phyloP scores from a whole-genome alignment of 2,888 invertebrate genomes.

The Lithophane ornitopus region DNA sequence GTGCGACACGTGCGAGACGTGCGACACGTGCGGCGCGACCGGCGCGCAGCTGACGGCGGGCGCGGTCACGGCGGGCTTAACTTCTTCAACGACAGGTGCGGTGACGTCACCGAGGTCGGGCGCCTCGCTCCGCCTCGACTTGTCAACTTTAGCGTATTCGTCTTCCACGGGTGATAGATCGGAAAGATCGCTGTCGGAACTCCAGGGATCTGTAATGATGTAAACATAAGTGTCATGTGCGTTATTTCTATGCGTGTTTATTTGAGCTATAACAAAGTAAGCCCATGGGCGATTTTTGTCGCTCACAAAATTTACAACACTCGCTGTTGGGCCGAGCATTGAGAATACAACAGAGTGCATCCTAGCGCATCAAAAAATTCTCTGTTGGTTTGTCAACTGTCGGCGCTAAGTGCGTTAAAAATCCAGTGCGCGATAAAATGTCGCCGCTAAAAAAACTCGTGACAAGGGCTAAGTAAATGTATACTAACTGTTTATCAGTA shows the following conservation, averaged over 20 bases:
- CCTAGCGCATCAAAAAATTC: too few relatives aligned
- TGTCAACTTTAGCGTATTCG: conserved; percentile 88
- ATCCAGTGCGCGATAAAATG: too few relatives aligned
- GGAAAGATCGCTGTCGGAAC: conserved; percentile 96
- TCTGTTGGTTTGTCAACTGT: too few relatives aligned
- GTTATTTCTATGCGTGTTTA: not conserved
- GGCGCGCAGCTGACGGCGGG: conserved; percentile 42
- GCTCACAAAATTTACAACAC: too few relatives aligned
- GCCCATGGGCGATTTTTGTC: too few relatives aligned
- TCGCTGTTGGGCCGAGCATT: too few relatives aligned
- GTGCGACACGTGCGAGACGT: not conserved
- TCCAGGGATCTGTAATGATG: conserved; percentile 91
- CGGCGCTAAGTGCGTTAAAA: too few relatives aligned
- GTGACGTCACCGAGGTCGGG: conserved; percentile 88
- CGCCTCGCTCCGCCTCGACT: conserved; percentile 83
- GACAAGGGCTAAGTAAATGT: not conserved
- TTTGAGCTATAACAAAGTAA: not conserved
- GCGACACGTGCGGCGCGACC: conserved; percentile 35
- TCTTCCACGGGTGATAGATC: conserved; percentile 95
- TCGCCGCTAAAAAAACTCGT: too few relatives aligned
- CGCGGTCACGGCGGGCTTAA: conserved; percentile 21
- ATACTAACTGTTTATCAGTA: conserved; percentile 90
- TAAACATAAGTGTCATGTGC: not conserved
- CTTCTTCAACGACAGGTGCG: conserved; percentile 63
- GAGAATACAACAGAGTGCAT: too few relatives aligned